A percentile compares a stretch with the other conserved stretches of the same genome.
Evolutionary conservation across 2,797 vertebrate species (phyloP).

Genomic region (Coluber constrictor): DNA sequence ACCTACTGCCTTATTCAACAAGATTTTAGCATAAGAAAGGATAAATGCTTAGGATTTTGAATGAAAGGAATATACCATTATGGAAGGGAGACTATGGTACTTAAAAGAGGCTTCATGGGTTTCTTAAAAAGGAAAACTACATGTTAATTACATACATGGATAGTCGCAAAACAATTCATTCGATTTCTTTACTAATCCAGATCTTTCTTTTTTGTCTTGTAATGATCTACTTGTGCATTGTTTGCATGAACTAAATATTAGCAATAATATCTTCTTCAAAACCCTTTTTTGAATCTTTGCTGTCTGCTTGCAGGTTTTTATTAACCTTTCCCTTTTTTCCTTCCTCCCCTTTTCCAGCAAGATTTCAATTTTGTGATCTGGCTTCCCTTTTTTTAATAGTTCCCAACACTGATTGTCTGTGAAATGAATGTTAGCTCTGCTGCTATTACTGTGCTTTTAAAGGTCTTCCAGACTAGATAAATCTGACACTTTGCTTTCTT

Average conservation of each 20-base stretch:
- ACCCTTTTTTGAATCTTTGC: neutral
- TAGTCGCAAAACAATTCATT: neutral
- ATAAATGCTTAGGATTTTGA: constrained; percentile 9
- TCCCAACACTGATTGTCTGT: neutral
- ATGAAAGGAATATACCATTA: neutral
- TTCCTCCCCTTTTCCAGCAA: neutral
- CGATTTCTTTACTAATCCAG: neutral
- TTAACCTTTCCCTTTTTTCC: neutral
- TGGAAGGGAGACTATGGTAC: neutral
- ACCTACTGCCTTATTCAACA: constrained; percentile 10
- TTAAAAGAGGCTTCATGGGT: neutral
- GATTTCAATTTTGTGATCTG: neutral
- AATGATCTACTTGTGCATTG: neutral
- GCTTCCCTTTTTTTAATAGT: neutral
- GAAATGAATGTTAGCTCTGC: neutral
- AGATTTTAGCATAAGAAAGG: constrained; percentile 2
- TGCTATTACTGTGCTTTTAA: neutral
- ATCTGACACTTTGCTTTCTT: neutral
- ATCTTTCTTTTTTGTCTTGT: neutral
- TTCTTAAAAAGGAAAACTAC: neutral
- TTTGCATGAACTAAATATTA: neutral
- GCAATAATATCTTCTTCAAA: neutral
- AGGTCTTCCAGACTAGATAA: neutral
- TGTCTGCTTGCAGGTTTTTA: neutral
- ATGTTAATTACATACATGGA: neutral